A percentile compares a stretch with the other conserved stretches of the same genome.
Conservation (phyloP, 2,888 invertebrate genomes). For the Entomobrya multifasciata region DNA sequence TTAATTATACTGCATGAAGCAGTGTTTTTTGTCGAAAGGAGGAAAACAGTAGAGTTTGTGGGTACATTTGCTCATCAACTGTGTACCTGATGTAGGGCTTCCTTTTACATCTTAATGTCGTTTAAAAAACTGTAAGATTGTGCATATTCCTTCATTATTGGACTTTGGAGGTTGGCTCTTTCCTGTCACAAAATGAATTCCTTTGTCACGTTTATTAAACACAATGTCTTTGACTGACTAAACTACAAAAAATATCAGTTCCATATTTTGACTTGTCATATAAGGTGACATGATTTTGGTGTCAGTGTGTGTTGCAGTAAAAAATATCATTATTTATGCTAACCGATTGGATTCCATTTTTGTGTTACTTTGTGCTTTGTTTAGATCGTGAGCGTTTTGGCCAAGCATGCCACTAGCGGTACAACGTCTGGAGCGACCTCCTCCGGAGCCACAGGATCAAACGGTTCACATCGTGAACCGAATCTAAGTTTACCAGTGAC, state of each 20-base stretch:
- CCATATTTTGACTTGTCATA: not conserved
- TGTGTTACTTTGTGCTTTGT: constrained; percentile 30
- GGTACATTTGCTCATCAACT: not conserved
- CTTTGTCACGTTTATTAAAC: not conserved
- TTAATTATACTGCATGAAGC: not conserved
- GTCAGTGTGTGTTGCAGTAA: not conserved
- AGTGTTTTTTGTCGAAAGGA: not conserved
- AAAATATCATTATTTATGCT: too few species aligned
- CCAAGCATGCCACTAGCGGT: constrained; percentile 77
- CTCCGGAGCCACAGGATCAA: constrained; percentile 63
- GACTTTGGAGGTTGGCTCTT: too few species aligned
- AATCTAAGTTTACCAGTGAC: constrained; percentile 64
- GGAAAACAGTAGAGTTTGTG: not conserved
- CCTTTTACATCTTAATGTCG: not conserved
- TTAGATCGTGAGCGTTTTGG: constrained; percentile 77
- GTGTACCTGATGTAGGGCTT: constrained; percentile 9
- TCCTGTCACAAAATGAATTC: too few species aligned
- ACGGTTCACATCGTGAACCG: constrained; percentile 54
- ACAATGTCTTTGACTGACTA: constrained; percentile 21
- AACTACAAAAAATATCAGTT: constrained; percentile 31
- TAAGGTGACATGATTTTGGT: not conserved
- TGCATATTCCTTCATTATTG: too few species aligned
- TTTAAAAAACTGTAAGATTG: too few species aligned
- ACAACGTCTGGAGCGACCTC: constrained; percentile 70
- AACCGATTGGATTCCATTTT: constrained; percentile 3